Conservation (phyloP, 2,797 vertebrate genomes). For the Gephyroberyx darwinii region DNA sequence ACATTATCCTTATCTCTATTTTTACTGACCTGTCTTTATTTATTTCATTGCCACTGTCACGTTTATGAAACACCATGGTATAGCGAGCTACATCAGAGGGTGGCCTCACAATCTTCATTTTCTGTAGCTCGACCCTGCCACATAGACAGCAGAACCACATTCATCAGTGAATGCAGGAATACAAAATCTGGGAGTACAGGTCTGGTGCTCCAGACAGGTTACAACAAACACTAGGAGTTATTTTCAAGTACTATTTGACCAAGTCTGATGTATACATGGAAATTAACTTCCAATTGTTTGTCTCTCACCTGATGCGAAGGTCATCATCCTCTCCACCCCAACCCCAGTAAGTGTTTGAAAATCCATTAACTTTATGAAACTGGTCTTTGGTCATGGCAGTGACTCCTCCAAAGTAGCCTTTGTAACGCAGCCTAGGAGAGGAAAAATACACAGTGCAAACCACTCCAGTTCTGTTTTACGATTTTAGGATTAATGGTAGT, state of each 20-base stretch:
- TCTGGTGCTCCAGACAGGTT: not conserved
- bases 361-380: conserved; percentile 92
- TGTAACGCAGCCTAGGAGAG: conserved; percentile 87
- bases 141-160: conserved; percentile 3
- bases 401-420: conserved; percentile 95
- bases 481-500: conserved; percentile 1
- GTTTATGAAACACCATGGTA: conserved; percentile 95
- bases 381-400: conserved; percentile 92
- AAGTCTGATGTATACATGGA: not conserved
- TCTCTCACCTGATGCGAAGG: conserved; percentile 89
- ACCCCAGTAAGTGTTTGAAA: conserved; percentile 97
- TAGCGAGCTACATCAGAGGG: conserved; percentile 87
- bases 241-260: not conserved
- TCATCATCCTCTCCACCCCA: conserved; percentile 99
- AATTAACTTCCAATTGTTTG: not conserved
- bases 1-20: not conserved
- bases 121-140: conserved; percentile 88
- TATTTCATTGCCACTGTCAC: conserved; percentile 91
- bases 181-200: not conserved
- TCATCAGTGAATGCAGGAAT: not conserved
- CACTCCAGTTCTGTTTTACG: not conserved
- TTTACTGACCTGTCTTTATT: conserved; percentile 87
- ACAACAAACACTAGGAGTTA: not conserved
- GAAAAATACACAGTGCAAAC: not conserved
- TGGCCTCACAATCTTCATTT: conserved; percentile 90